Base-by-base conservation (phyloP, 2,113 vertebrate species). In the Oplegnathus fasciatus region DNA sequence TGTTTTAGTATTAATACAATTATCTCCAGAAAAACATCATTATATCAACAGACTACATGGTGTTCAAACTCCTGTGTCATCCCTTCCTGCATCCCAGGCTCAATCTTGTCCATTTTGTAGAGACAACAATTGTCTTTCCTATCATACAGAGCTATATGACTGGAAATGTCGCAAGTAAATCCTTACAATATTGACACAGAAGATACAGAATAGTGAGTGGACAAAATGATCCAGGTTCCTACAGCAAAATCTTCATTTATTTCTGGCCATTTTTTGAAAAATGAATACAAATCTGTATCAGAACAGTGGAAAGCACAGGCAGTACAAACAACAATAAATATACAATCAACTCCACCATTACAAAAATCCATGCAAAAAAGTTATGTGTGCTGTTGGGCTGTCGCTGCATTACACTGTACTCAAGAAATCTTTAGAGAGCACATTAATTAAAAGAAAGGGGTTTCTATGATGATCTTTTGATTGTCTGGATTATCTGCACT, bases 1-100 rank as follows among this genome's bases (percentile, higher is more conserved):
- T 79, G 78, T 78, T 88, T 68, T 57, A 26, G 11, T 61, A 71
- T 72, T 82, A 73, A 60, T 67, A 20, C 42, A 73, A 34, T 84
- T 75, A 86, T 77, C 10, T 48, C 15, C 42, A 42, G 28, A 34
- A 78, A 85, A 77, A 82, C 34, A 70, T 78, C 9, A n/a, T 67
- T 14, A 48, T 15, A 62, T 58, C 14, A 61, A 42, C 42, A 57
- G 61, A 46, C 30, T 48, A 8, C 37, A 34, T 58, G 32, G 18
- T 58, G 69, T 75, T 71, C 48, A 44, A 44, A 24, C 50, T 9
- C 48, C 37, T 64, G 24, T 32, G 55, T 48, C 4, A 1, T 52
- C 60, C 17, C 9, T 40, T 14, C 48, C 32, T 22, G 26, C 11
- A 46, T 55, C 68, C 34, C 57, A 2, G 4, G 28, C 20, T 62